Conservation (phyloP, 2,113 vertebrate species). For the Erythrolamprus reginae region DNA sequence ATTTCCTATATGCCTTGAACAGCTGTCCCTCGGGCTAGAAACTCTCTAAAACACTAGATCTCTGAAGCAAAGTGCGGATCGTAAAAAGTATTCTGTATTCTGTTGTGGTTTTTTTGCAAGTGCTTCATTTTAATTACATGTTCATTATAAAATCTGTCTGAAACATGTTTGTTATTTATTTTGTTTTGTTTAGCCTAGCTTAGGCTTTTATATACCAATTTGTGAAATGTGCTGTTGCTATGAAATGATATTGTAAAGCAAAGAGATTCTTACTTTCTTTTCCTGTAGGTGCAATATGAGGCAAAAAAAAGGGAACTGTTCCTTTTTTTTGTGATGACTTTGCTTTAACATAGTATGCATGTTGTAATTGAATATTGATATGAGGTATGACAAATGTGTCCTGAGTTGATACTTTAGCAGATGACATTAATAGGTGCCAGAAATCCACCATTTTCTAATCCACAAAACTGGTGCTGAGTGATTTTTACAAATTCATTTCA, state of each 20-base stretch:
- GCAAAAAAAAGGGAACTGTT: conserved; percentile 44
- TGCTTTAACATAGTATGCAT: background rate
- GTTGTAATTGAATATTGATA: background rate
- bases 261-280: conserved; percentile 38
- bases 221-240: conserved; percentile 10
- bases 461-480: background rate
- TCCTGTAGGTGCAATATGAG: conserved; percentile 45
- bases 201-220: conserved; percentile 32
- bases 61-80: background rate
- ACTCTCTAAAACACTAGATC: background rate
- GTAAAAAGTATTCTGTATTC: background rate
- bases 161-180: conserved; percentile 9
- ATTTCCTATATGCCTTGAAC: background rate
- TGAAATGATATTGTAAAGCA: conserved; percentile 11
- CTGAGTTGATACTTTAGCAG: background rate
- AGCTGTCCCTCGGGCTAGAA: background rate
- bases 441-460: background rate
- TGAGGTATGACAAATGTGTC: background rate
- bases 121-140: conserved; percentile 11
- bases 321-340: background rate
- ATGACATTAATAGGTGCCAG: background rate
- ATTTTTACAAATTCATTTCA: background rate
- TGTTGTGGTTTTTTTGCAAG: too few species aligned
- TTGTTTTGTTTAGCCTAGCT: conserved; percentile 30
- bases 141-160: conserved; percentile 15